These are phyloP conservation scores for Pygathrix nemaeus DNA, from an alignment of 2,113 vertebrate genomes.

Conservation along the genomic window DNA sequence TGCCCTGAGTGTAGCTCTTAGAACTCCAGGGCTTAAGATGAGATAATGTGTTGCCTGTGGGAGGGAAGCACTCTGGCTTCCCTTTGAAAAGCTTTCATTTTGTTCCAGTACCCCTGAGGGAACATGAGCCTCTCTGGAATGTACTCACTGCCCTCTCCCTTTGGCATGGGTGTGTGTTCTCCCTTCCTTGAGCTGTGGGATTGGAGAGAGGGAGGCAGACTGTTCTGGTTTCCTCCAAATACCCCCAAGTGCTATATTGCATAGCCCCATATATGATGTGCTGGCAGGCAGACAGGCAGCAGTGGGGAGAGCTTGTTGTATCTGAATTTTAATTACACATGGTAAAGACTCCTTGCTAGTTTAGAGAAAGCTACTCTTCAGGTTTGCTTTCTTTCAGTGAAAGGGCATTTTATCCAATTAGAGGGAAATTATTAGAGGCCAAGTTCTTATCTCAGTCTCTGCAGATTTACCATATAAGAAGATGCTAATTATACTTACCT, in stretches of 20 bases:
- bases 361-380: conserved; percentile 26
- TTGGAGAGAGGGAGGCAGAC: background rate
- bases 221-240: background rate
- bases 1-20: background rate
- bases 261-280: background rate
- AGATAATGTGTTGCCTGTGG: background rate
- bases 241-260: background rate
- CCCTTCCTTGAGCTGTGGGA: background rate
- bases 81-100: background rate
- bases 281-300: background rate
- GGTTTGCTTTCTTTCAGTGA: conserved; percentile 24
- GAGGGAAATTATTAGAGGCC: conserved; percentile 3
- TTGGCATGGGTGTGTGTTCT: background rate
- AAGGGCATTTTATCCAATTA: conserved; percentile 33
- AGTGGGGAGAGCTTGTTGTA: background rate
- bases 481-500: conserved; percentile 2
- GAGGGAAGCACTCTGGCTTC: background rate
- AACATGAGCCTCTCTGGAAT: background rate
- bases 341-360: background rate
- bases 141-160: fast-evolving
- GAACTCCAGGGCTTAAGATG: background rate
- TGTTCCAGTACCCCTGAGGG: background rate
- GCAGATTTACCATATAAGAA: background rate
- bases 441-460: background rate
- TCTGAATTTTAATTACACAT: background rate